Evolutionary conservation across 92 coral and sea anemone species (phyloP), one percentile per base, ranked within the genome.

Genomic region (Phenganax marumi): DNA sequence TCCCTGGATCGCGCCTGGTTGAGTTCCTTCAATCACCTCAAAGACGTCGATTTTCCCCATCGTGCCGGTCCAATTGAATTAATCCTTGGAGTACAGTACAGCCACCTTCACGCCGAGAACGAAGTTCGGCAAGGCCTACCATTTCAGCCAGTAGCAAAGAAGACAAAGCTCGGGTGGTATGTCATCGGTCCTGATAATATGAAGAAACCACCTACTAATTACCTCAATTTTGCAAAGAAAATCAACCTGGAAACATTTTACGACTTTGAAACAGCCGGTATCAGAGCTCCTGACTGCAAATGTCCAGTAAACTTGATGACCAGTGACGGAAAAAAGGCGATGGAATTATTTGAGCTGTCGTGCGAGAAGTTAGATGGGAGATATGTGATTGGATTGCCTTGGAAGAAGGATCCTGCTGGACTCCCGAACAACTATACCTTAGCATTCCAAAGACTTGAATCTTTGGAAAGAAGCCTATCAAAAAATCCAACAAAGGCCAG

Each of bases 31-130:
- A 16, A 43, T 47, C 72, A 83, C 72, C 71, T 83, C 6, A 3
- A 23, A 18, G 83, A 55, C 62, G 72, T 83, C 50, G 54, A 83
- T 50, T 83, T 83, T 18, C 58, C 86, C 0, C 86, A 83, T 50
- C 76, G 60, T 6, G 83, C 58, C 17, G 83, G 83, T n/a, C n/a
- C n/a, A n/a, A n/a, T n/a, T n/a, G n/a, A n/a, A n/a, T n/a, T n/a
- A n/a, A n/a, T n/a, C n/a, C n/a, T n/a, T n/a, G n/a, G n/a, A n/a
- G n/a, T n/a, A n/a, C n/a, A n/a, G n/a, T n/a, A n/a, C n/a, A n/a
- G 85, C 22, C 85, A 81, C 21, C 85, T 81, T 13, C 85, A 81
- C 19, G 80, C 85, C 6, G 85, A 81, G 56, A 74, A 63, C 50
- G 80, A 81, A 47, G 46, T 26, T 14, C 80, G 66, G 8, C 85